Evolutionary conservation across 2,888 invertebrate genomes (phyloP).

Genomic region (Tetranychus truncatus): DNA sequence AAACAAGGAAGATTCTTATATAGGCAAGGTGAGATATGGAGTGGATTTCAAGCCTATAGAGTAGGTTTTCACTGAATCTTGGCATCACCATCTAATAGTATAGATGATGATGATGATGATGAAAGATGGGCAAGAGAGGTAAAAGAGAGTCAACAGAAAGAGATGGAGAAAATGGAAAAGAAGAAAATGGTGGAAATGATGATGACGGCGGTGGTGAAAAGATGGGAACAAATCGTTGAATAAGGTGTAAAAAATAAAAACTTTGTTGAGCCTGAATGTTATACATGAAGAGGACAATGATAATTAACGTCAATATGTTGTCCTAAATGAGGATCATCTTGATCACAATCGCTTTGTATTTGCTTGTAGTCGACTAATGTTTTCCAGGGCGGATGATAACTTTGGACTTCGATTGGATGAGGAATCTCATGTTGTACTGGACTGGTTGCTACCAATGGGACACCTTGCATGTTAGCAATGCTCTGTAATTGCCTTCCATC

Average conservation of each 20-base stretch:
- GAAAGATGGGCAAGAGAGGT: too few relatives aligned
- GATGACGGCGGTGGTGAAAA: too few relatives aligned
- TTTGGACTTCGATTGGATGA: conserved; percentile 66
- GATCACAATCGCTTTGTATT: conserved; percentile 72
- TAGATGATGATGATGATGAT: too few relatives aligned
- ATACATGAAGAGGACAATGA: too few relatives aligned
- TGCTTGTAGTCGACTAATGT: conserved; percentile 76
- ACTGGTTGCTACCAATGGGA: conserved; percentile 91
- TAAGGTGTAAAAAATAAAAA: too few relatives aligned
- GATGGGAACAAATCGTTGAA: too few relatives aligned
- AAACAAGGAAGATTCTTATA: conserved; percentile 20
- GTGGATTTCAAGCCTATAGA: neutral
- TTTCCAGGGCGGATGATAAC: conserved; percentile 95
- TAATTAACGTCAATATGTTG: neutral
- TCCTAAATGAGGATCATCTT: conserved; percentile 52
- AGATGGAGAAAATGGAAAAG: too few relatives aligned
- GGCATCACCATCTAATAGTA: neutral
- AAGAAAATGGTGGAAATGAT: too few relatives aligned
- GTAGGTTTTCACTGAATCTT: neutral
- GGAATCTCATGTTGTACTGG: conserved; percentile 46
- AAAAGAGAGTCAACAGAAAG: too few relatives aligned
- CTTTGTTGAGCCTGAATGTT: too few relatives aligned
- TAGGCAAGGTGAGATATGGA: conserved; percentile 15
- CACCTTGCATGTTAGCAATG: conserved; percentile 84
- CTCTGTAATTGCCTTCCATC: conserved; percentile 73